Evolutionary conservation across 2,113 vertebrate genomes (phyloP).

Genomic region (Siphamia tubifer): DNA sequence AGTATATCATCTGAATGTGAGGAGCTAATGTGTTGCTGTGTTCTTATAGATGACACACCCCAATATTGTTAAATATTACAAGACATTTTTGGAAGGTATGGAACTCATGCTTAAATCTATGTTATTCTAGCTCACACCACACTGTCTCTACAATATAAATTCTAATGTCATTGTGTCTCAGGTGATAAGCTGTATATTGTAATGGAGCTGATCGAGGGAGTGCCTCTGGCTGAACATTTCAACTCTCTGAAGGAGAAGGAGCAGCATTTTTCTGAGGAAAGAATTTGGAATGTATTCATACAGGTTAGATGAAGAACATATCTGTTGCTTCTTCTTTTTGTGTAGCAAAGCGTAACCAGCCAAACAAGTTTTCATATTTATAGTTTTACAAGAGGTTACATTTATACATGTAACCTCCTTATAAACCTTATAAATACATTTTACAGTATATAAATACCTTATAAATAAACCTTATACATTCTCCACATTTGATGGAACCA

Average conservation of each 20-base stretch:
- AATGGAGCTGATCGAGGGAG: slow-evolving; percentile 91
- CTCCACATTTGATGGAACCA: too few relatives aligned
- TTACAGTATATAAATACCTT: too few relatives aligned
- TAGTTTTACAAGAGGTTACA: too few relatives aligned
- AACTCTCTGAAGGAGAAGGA: slow-evolving; percentile 89
- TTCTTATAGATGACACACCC: slow-evolving; percentile 85
- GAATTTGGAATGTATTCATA: slow-evolving; percentile 91
- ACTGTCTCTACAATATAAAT: too few relatives aligned
- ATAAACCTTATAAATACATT: too few relatives aligned
- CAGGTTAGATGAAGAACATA: slow-evolving; percentile 73
- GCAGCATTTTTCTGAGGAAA: slow-evolving; percentile 85
- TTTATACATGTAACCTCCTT: too few relatives aligned
- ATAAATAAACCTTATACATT: too few relatives aligned
- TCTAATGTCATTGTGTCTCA: slow-evolving; percentile 16
- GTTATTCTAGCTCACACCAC: too few relatives aligned
- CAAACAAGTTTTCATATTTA: too few relatives aligned
- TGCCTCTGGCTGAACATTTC: slow-evolving; percentile 85
- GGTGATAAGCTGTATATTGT: slow-evolving; percentile 88
- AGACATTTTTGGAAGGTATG: slow-evolving; percentile 92
- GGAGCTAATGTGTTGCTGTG: not conserved
- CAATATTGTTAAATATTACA: slow-evolving; percentile 90
- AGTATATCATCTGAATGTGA: not conserved
- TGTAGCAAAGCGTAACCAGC: too few relatives aligned
- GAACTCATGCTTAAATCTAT: too few relatives aligned
- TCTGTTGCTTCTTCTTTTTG: too few relatives aligned